Base-by-base conservation (phyloP, 2,888 invertebrate species). In the Oligia fasciuncula region DNA sequence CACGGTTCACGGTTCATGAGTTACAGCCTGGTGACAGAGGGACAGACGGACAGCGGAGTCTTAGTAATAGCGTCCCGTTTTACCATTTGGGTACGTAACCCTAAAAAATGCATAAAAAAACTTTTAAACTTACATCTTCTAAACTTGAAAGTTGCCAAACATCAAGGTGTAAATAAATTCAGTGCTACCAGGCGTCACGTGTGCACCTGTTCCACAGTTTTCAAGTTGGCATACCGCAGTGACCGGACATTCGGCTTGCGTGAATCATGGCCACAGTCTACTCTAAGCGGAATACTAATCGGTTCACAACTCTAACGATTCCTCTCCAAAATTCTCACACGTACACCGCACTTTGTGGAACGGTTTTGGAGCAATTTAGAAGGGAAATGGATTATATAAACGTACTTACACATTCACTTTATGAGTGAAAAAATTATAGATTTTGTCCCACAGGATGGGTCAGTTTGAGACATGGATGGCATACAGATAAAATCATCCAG, bases 251-350 rank as follows among this genome's bases (percentile, higher is more conserved):
- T 54, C 19, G 17, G 54, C 70, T 71, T 73, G 73, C 51, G 70
- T 6, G 19, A 86, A 72, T 77, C 86, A n/a, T 74, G 77, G 67
- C 77, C 86, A 1, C 87, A 77, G 35, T 35, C n/a, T 14, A 23
- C 74, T 69, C 54, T 49, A 74, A 77, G 54, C 23, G 43, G 84
- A 83, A 86, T 86, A 77, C 87, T 86, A 83, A 84, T 77, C 60
- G 72, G 11, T 72, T 74, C 54, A 72, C 73, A 77, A 72, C 68
- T 73, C 11, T 29, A 49, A 46, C 65, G 54, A 68, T 75, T 72
- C n/a, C 51, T 65, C 2, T 23, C 23, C 73, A 13, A 73, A 73
- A 71, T 83, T 66, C 65, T 73, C 19, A 6, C 73, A 69, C 54
- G 43, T 51, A 51, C 29, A 77, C 49, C 60, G n/a, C 14, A 68